Base-by-base conservation (phyloP, 2,797 vertebrate genomes). In the Crenuchus spilurus region DNA sequence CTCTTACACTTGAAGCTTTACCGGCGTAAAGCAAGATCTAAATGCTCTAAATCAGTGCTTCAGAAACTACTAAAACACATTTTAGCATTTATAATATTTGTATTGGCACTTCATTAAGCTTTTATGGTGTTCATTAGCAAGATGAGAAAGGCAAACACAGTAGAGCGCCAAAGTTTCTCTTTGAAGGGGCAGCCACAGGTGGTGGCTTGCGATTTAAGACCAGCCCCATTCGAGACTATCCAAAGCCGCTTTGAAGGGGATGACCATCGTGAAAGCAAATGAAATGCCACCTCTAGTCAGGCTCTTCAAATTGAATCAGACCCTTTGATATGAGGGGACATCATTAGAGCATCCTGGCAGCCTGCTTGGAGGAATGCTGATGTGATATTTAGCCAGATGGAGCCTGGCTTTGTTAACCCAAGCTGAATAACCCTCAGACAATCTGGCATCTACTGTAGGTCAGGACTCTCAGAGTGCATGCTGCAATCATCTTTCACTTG, bases 371-470 rank as follows among this genome's bases (percentile, higher is more conserved):
- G 76, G 48, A 79, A 78, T 78, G 62, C 61, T 55, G 44, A 66
- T 42, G 73, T 66, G 73, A 44, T 72, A 52, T 68, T 48, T 72
- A 46, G 64, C 80, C 77, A 77, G 80, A 82, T 78, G 76, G 72
- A 73, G 54, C 14, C 65, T 44, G 33, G 61, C 60, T 79, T 67
- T 65, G 70, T 75, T 72, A 71, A 76, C 49, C 37, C 18, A 70
- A n/a, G 49, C 64, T 72, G 37, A 54, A 73, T 46, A 65, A 60
- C 71, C 72, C 69, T 70, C 80, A 74, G 71, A 79, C 58, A 74
- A 42, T 44, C 75, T 69, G 75, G 71, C 71, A 76, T 67, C 70
- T 51, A 51, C 44, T n/a, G 31, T 42, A 30, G 52, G 57, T 65
- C 58, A 79, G 54, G 62, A 57, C 62, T 26, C 61, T 74, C 63